These are phyloP conservation scores for Siderastrea radians DNA, from an alignment of 92 coral and sea anemone genomes.

Conservation along the genomic window DNA sequence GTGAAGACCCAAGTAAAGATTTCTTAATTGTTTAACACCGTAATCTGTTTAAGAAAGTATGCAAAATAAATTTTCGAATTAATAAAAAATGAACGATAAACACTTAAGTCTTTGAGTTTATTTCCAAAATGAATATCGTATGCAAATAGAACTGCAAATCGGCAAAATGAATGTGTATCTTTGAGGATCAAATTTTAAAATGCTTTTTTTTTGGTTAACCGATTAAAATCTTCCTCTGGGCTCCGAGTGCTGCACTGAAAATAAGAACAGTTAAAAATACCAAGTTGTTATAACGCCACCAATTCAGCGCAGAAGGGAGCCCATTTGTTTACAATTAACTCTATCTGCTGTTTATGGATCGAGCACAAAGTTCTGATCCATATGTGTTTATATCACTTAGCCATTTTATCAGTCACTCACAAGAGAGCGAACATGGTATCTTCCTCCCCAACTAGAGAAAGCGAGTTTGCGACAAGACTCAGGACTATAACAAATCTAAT, in stretches of 20 bases:
- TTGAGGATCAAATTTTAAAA: neutral
- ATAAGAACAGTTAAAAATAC: neutral
- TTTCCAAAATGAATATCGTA: neutral
- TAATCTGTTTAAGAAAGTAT: neutral
- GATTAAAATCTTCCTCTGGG: neutral
- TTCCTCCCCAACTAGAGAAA: neutral
- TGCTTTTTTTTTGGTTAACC: no score
- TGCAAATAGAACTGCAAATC: neutral
- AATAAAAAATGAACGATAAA: neutral
- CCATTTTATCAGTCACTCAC: neutral
- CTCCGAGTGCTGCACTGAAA: neutral
- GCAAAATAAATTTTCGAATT: neutral
- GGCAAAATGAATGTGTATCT: neutral
- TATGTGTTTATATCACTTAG: conserved; percentile 19
- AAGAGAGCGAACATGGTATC: neutral
- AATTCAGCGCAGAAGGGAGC: conserved; percentile 2
- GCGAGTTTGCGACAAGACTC: neutral
- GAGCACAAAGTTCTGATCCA: conserved; percentile 30
- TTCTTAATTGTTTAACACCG: neutral
- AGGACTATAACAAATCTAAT: neutral
- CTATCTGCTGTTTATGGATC: conserved; percentile 72
- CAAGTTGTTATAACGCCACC: neutral
- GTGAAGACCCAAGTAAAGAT: neutral
- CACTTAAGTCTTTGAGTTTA: neutral
- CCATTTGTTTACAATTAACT: conserved; percentile 77